Base-by-base conservation (phyloP, 2,888 invertebrate genomes). In the Frankliniella intonsa region DNA sequence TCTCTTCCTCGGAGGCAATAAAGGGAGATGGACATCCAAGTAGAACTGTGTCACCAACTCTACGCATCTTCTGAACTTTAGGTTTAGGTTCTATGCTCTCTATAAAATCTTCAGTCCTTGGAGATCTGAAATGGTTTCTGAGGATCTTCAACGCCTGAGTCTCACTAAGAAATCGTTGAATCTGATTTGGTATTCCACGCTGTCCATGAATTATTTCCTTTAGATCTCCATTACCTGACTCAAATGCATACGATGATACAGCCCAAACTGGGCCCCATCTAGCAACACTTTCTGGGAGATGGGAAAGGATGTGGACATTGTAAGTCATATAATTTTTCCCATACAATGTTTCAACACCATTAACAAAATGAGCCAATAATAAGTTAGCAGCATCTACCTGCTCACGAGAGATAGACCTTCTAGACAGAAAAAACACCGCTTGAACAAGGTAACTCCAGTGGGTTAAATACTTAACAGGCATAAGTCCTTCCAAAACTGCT, bases 371-470 rank as follows among this genome's bases (percentile, higher is more conserved):
- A 3, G n/a, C n/a, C 9, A n/a, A 10, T 10, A 65, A n/a, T n/a
- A n/a, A 19, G n/a, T 19, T 14, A n/a, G 65, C 65, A 65, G 17
- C n/a, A n/a, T 65, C n/a, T 19, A 65, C n/a, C 17, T 65, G n/a
- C 9, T 17, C 17, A 19, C 8, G 65, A 65, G 65, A n/a, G 9
- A 65, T n/a, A n/a, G 17, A n/a, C n/a, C n/a, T 17, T n/a, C 17
- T 17, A 3, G 65, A 65, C n/a, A 65, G n/a, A n/a, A 65, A 2
- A n/a, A n/a, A 65, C n/a, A 65, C n/a, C 1, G 65, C 65, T n/a
- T 65, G 65, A 65, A n/a, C 65, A 14, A 65, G n/a, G n/a, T n/a
- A n/a, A n/a, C n/a, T 65, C 65, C 65, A 65, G n/a, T 65, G 65
- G 3, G 7, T n/a, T n/a, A n/a, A 17, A 65, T 19, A 65, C 65